Conservation (phyloP, 2,113 vertebrate species). For the Hydropotes inermis region DNA sequence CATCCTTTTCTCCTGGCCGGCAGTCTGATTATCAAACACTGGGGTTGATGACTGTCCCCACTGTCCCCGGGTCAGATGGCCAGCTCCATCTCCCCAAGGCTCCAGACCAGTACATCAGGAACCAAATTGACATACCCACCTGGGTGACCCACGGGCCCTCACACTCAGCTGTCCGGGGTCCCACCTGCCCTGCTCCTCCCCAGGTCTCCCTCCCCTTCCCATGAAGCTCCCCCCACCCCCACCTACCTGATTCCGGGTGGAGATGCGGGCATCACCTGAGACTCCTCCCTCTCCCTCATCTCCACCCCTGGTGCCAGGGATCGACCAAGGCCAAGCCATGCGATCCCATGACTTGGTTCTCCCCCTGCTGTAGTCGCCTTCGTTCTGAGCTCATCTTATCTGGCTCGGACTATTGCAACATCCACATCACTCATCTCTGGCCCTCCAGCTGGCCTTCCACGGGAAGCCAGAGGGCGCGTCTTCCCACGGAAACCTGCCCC, state of each 20-base stretch:
- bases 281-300: not conserved
- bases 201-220: not conserved
- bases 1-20: rapidly evolving
- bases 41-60: not conserved
- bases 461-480: not conserved
- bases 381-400: not conserved
- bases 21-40: not conserved
- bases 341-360: not conserved
- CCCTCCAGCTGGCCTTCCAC: not conserved
- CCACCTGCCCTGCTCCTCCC: not conserved
- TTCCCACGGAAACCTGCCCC: not conserved
- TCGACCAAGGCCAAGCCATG: not conserved
- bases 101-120: not conserved
- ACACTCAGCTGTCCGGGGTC: rapidly evolving
- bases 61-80: rapidly evolving
- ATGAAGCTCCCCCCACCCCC: not conserved
- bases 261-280: not conserved
- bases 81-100: not conserved
- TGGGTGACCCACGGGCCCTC: not conserved
- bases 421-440: not conserved
- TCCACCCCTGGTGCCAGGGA: not conserved
- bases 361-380: not conserved
- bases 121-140: rapidly evolving
- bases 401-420: not conserved
- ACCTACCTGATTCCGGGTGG: not conserved